Conservation (phyloP, 2,113 vertebrate genomes). For the Alexandromys fortis region DNA sequence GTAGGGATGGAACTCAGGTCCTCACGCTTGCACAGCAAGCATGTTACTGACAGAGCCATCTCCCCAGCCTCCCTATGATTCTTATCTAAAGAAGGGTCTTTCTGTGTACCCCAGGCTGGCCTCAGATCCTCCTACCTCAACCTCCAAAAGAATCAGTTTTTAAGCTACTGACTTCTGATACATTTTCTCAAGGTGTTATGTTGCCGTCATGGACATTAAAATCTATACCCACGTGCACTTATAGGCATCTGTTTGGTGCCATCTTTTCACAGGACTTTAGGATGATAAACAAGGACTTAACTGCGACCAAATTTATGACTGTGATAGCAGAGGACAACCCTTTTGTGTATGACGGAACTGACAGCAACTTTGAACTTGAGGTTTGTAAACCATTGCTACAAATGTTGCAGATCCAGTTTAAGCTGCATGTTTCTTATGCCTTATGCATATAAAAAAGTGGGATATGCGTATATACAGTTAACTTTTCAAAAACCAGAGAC, state of each 20-base stretch:
- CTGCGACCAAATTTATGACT: slow-evolving; percentile 85
- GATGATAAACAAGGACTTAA: slow-evolving; percentile 88
- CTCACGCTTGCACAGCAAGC: neutral
- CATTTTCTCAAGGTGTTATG: neutral
- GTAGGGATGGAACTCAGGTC: too few relatives aligned
- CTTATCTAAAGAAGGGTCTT: neutral
- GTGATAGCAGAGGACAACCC: slow-evolving; percentile 87
- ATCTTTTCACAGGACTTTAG: slow-evolving; percentile 87
- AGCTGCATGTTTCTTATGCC: neutral
- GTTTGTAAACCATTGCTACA: slow-evolving; percentile 77
- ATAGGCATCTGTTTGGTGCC: neutral
- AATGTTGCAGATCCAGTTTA: neutral
- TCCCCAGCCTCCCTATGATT: too few relatives aligned
- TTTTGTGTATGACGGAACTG: slow-evolving; percentile 59
- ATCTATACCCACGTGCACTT: neutral
- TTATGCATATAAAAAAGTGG: neutral
- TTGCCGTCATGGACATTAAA: neutral
- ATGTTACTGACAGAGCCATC: neutral
- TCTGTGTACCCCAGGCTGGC: neutral
- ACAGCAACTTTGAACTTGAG: slow-evolving; percentile 89
- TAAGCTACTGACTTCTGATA: neutral
- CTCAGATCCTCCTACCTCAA: neutral
- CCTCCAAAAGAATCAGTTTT: neutral
- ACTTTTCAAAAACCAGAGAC: neutral
- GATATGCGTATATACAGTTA: too few relatives aligned